phyloP scores from a whole-genome alignment of 64 coral and sea anemone genomes.

The Cladopsammia gracilis region DNA sequence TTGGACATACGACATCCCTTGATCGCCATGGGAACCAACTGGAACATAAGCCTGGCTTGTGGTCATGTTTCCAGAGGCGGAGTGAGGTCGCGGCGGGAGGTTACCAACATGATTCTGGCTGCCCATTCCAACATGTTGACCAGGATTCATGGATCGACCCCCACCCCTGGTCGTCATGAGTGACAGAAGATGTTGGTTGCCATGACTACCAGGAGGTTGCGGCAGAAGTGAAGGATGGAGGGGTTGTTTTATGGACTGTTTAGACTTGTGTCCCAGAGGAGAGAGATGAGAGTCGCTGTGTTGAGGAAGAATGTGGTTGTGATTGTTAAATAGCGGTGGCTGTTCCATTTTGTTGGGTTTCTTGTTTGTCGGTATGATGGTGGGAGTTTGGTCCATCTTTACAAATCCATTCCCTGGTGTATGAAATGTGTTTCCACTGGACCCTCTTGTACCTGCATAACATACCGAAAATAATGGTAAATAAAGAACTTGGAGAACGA shows the following conservation, averaged over 20 bases:
- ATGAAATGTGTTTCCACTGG: constrained; percentile 30
- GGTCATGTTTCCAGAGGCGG: constrained; percentile 85
- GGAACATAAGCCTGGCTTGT: constrained; percentile 72
- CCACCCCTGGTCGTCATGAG: constrained; percentile 77
- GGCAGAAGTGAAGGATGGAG: constrained; percentile 66
- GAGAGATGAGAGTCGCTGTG: constrained; percentile 71
- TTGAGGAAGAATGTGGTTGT: constrained; percentile 81
- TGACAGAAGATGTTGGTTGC: constrained; percentile 86
- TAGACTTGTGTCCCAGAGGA: constrained; percentile 67
- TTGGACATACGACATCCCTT: constrained; percentile 73
- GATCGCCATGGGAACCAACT: constrained; percentile 76
- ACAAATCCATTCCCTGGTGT: constrained; percentile 70
- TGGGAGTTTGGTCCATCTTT: constrained; percentile 22
- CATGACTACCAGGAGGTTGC: constrained; percentile 56
- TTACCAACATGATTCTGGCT: constrained; percentile 55
- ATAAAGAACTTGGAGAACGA: too few relatives aligned
- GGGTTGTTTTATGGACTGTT: constrained; percentile 53
- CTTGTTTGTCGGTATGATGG: constrained; percentile 2
- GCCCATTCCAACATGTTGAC: constrained; percentile 5
- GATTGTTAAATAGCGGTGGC: constrained; percentile 46
- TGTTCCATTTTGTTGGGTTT: constrained; percentile 56
- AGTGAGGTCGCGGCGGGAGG: constrained; percentile 91
- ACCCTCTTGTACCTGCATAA: constrained; percentile 41
- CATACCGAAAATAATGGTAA: too few relatives aligned
- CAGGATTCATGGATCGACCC: constrained; percentile 41